phyloP scores from a whole-genome alignment of 2,888 invertebrate genomes.

The Campaea margaritaria region DNA sequence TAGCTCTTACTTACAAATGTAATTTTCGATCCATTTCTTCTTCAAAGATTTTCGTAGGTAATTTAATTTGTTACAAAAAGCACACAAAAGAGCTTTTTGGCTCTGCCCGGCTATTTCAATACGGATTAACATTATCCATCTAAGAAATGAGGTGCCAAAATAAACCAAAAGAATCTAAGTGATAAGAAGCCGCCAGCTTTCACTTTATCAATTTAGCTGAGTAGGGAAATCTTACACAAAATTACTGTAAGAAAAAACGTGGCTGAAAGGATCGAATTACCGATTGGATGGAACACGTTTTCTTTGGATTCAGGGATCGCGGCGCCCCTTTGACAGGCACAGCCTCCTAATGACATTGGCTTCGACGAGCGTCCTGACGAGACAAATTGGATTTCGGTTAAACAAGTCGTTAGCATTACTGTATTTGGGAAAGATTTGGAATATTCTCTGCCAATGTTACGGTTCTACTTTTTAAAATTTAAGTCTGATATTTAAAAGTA shows the following conservation, averaged over 20 bases:
- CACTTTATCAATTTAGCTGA: conserved; percentile 13
- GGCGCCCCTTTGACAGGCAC: conserved; percentile 43
- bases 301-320: conserved; percentile 36
- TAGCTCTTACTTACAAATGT: no score
- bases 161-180: background rate
- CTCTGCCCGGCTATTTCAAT: conserved; percentile 1
- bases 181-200: background rate
- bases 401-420: conserved; percentile 72
- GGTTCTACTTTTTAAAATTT: no score
- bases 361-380: conserved; percentile 42
- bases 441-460: conserved; percentile 10
- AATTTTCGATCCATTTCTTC: no score
- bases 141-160: conserved; percentile 18
- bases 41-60: background rate
- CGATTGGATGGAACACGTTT: conserved; percentile 50
- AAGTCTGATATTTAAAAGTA: no score
- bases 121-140: conserved; percentile 25
- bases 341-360: conserved; percentile 50
- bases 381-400: conserved; percentile 73
- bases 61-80: background rate
- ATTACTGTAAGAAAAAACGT: conserved; percentile 32
- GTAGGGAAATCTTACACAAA: conserved; percentile 29
- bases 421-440: conserved; percentile 15
- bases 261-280: conserved; percentile 53
- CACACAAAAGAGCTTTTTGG: conserved; percentile 5